phyloP scores from a whole-genome alignment of 2,113 vertebrate genomes.

The Chloropsis hardwickii region DNA sequence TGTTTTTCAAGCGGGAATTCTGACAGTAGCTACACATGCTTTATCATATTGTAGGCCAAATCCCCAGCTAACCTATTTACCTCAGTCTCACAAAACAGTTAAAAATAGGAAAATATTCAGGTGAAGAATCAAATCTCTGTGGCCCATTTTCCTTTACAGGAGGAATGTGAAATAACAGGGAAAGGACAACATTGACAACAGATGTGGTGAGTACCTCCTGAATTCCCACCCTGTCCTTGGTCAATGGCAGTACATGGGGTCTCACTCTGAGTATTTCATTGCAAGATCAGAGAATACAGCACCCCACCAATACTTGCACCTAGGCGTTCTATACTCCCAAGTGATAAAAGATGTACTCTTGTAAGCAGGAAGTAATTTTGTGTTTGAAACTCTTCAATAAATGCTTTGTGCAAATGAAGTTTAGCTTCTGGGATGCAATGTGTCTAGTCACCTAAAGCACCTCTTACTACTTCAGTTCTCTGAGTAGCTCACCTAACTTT shows the following conservation, averaged over 20 bases:
- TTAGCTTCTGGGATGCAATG: neutral
- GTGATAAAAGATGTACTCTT: neutral
- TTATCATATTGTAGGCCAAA: neutral
- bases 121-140: neutral
- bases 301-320: neutral
- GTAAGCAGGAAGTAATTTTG: neutral
- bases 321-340: neutral
- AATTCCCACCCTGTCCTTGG: neutral
- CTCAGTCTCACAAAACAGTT: neutral
- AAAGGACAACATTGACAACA: neutral
- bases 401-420: neutral
- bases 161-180: neutral
- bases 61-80: neutral
- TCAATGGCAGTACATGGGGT: neutral
- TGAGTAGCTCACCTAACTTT: neutral
- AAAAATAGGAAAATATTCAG: neutral
- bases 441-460: neutral
- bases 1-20: neutral
- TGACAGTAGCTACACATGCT: neutral
- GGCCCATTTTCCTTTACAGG: neutral
- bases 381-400: neutral
- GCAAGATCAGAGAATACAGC: neutral
- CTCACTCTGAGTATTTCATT: neutral
- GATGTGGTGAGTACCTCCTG: neutral
- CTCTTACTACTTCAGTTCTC: neutral